Base-by-base conservation (phyloP, 1,140 invertebrate species). In the Reticulitermes speratus region DNA sequence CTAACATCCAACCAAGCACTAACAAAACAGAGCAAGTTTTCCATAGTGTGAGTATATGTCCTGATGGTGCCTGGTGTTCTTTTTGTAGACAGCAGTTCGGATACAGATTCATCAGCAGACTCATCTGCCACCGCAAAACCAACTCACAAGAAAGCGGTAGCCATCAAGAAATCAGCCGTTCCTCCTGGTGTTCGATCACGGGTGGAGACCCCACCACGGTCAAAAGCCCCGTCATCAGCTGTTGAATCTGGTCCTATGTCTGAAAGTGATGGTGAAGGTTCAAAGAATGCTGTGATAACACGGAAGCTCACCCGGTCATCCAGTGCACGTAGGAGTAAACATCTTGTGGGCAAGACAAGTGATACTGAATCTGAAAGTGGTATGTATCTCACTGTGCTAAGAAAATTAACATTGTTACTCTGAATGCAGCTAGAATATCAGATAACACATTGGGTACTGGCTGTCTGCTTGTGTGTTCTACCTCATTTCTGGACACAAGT, bases 301-400 rank as follows among this genome's bases (percentile, higher is more conserved):
- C 89, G 93, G 69, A 94, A 94, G 88, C 89, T 92, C 19, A 93
- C 93, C 0, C 89, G 93, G 59, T 93, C 93, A 8, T 90, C 92
- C 0, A 93, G 91, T 88, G 92, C 92, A 45, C 87, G 93, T n/a
- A 92, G 93, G 86, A 92, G 92, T 6, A 93, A 93, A 87, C 92
- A 93, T 88, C 91, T 93, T 3, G 87, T 91, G 12, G 92, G 92
- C 12, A 91, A 91, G 88, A 90, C 87, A 25, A 93, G 90, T 75
- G 92, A 93, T 88, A 91, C 92, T 6, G 92, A 93, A 88, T 93
- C 92, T 83, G 92, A 93, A 82, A 89, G 91, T 88, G 91, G 92
- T 93, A 87, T 65, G 85, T 84, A 86, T 86, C 82, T 19, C 59
- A 16, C 59, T 88, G 87, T 86, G 87, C 87, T 25, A 84, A 2